These are phyloP conservation scores for Semicossyphus pulcher DNA, from an alignment of 2,113 vertebrate species.

Conservation along the genomic window DNA sequence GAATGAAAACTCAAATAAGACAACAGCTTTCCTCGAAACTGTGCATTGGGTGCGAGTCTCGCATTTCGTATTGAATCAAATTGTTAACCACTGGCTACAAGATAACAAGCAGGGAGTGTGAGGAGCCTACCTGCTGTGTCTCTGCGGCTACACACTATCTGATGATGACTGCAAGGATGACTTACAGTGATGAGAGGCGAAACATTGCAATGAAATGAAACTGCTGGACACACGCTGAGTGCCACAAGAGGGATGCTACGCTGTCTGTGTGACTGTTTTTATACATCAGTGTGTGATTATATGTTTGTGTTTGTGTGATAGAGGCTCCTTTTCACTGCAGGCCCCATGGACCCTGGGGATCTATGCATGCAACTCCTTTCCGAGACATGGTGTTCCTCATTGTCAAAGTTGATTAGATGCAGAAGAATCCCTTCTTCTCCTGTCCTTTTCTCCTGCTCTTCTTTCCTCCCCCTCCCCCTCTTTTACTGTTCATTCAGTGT, in stretches of 20 bases:
- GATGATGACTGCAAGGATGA: slow-evolving; percentile 5
- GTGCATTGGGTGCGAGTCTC: not conserved
- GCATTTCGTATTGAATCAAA: not conserved
- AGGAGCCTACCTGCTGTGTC: not conserved
- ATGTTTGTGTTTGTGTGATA: slow-evolving; percentile 4
- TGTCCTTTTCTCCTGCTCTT: not conserved
- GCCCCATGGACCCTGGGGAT: slow-evolving; percentile 33
- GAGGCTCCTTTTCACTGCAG: slow-evolving; percentile 23
- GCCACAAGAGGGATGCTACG: not conserved
- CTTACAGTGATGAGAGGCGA: slow-evolving; percentile 16
- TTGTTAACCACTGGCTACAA: not conserved
- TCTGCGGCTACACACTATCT: not conserved
- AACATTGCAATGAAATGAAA: slow-evolving; percentile 31
- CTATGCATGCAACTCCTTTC: slow-evolving; percentile 29
- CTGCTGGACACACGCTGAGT: slow-evolving; percentile 30
- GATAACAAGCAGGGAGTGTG: slow-evolving; percentile 25
- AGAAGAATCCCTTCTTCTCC: slow-evolving; percentile 32
- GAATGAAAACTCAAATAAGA: too few relatives aligned
- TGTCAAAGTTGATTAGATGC: slow-evolving; percentile 60
- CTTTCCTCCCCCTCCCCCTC: not conserved
- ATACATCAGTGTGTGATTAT: slow-evolving; percentile 12
- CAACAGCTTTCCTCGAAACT: too few relatives aligned
- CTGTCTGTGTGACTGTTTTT: not conserved
- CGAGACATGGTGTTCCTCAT: slow-evolving; percentile 44
- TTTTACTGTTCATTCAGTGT: too few relatives aligned